Conservation (phyloP, 2,113 vertebrate species). For the Pseudorhombus dupliciocellatus region DNA sequence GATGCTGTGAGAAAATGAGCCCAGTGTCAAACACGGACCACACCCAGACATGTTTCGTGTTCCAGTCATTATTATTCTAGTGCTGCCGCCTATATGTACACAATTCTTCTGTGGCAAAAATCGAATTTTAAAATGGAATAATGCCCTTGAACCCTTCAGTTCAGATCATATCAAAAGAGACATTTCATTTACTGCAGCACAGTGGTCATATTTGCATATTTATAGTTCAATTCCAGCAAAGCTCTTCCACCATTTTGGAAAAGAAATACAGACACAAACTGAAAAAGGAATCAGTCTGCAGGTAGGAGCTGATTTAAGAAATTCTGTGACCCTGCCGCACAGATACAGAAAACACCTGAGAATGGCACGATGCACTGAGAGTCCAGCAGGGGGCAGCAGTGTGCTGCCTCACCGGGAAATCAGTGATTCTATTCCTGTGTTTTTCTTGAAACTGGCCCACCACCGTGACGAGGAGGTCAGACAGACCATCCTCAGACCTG, state of each 20-base stretch:
- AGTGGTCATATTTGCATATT: too few species aligned
- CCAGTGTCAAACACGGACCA: background rate
- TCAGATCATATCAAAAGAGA: conserved; percentile 5
- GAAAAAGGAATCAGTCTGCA: background rate
- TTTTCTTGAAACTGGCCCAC: too few species aligned
- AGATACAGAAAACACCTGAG: background rate
- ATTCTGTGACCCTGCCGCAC: background rate
- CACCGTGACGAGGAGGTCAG: too few species aligned
- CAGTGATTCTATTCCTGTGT: too few species aligned
- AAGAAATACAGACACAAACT: background rate
- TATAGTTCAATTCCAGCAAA: too few species aligned
- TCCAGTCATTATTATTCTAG: background rate
- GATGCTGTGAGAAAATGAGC: too few species aligned
- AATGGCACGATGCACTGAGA: background rate
- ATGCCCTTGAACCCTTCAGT: background rate
- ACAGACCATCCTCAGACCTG: too few species aligned
- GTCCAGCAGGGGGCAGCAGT: conserved; percentile 37
- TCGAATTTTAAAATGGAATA: background rate
- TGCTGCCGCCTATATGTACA: background rate
- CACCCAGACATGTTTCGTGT: background rate
- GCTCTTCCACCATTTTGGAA: background rate
- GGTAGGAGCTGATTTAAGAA: background rate
- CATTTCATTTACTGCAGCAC: background rate
- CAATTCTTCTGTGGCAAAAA: background rate
- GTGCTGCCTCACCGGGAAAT: background rate